Base-by-base conservation (phyloP, 2,888 invertebrate species). In the Zeuzera pyrina region DNA sequence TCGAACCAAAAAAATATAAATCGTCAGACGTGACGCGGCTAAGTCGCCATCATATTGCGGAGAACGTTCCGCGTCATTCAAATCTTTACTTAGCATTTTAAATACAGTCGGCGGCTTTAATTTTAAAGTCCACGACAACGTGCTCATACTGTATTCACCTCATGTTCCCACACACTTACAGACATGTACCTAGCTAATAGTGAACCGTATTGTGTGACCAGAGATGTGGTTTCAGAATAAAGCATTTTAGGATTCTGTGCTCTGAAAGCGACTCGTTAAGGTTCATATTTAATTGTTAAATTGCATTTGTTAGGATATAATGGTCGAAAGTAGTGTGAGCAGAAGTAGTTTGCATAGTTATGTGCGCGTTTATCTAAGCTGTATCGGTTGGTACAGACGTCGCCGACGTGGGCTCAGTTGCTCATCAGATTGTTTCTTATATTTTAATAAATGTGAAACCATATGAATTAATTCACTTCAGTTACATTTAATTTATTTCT, bases 301-400 rank as follows among this genome's bases (percentile, higher is more conserved):
- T 31, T 28, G 3, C 13, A 16, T 35, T 15, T 42, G 46, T 59
- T 70, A 46, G 27, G 62, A 44, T 47, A 41, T 64, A 52, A 42
- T 43, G 39, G 31, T 14, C 15, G 15, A 34, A 33, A 12, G 12
- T 12, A 29, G 23, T 22, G 34, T 42, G 43, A 34, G 38, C 52
- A 57, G 60, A 62, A 68, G 68, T 70, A 72, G 73, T 76, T 77
- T 77, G 71, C 71, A 77, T 77, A 74, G 73, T 63, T 73, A 77
- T 72, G 70, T 74, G 61, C 54, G 50, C 66, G 68, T 74, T 74
- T 76, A 76, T 74, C 74, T 73, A 68, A 74, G 71, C 63, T 68
- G 65, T 69, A 70, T 72, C 63, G 63, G 65, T 57, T 41, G 54
- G 60, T 59, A 57, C 57, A 60, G 60, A 50, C 57, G 56, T 47